Percentiles rank a stretch among this genome's conserved stretches.
These are phyloP conservation scores for Hozukius guyotensis DNA, from an alignment of 2,797 vertebrate genomes.

Conservation along the genomic window DNA sequence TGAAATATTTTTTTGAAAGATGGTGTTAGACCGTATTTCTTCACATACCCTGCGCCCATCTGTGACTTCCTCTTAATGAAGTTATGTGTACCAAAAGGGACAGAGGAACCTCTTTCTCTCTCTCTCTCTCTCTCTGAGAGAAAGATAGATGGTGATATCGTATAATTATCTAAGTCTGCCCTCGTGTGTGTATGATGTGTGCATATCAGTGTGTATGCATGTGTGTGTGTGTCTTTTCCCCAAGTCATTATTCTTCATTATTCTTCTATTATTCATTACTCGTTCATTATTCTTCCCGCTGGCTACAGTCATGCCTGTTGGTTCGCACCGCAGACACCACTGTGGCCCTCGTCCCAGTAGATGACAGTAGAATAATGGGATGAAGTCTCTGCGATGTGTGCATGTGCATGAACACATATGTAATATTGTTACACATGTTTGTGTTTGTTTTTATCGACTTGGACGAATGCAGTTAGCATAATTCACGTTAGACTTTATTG, in stretches of 20 bases:
- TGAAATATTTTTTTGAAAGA: background rate
- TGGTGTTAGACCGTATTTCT: background rate
- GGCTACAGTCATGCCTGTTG: conserved; percentile 47
- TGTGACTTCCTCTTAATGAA: conserved; percentile 61
- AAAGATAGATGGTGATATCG: conserved; percentile 46
- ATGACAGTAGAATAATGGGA: conserved; percentile 19
- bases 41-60: background rate
- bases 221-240: background rate
- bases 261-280: conserved; percentile 66
- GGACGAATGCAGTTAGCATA: background rate
- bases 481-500: background rate
- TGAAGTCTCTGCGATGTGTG: background rate
- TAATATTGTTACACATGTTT: background rate
- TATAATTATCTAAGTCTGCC: conserved; percentile 35
- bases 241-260: conserved; percentile 66
- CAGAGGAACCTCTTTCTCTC: conserved; percentile 16
- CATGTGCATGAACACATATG: background rate
- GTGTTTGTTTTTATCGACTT: background rate
- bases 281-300: conserved; percentile 54
- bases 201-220: background rate
- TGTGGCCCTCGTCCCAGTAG: conserved; percentile 11
- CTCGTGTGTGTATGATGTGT: conserved; percentile 16
- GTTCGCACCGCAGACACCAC: conserved; percentile 31
- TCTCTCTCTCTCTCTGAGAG: background rate
- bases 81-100: conserved; percentile 28